Evolutionary conservation across 2,888 invertebrate species (phyloP).

Genomic region (Octonoba sinensis): DNA sequence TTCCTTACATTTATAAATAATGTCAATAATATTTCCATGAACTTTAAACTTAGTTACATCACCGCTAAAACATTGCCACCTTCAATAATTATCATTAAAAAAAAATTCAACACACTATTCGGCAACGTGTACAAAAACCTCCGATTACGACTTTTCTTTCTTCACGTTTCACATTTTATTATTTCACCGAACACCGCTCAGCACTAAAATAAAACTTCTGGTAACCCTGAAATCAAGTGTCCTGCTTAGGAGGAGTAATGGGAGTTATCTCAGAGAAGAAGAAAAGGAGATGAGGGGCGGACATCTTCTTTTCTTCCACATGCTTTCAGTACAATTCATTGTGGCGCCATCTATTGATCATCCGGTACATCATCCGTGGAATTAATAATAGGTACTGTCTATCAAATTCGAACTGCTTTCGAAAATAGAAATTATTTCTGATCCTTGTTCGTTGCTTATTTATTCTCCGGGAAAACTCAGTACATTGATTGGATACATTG

Average conservation of each 20-base stretch:
- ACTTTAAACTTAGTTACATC: no score
- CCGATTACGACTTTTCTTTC: neutral
- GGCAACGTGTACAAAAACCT: no score
- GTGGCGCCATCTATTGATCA: slow-evolving; percentile 20
- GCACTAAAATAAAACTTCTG: neutral
- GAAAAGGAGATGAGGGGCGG: slow-evolving; percentile 7
- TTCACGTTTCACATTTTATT: neutral
- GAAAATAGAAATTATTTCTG: slow-evolving; percentile 1
- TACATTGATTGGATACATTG: no score
- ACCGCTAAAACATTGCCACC: no score
- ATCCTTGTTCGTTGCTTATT: neutral
- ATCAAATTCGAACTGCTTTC: neutral
- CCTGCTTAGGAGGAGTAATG: slow-evolving; percentile 19
- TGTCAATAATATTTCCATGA: no score
- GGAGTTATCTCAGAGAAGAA: neutral
- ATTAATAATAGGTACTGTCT: slow-evolving; percentile 7
- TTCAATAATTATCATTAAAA: no score
- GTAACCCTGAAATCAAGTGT: slow-evolving; percentile 9
- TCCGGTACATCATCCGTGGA: neutral
- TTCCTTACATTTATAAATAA: no score
- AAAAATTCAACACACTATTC: no score
- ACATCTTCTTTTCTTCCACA: neutral
- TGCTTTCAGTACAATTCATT: neutral
- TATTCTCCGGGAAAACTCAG: no score
- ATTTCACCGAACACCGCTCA: neutral